These are phyloP conservation scores for Pygoscelis antarcticus DNA, from an alignment of 2,113 vertebrate genomes.

Conservation along the genomic window DNA sequence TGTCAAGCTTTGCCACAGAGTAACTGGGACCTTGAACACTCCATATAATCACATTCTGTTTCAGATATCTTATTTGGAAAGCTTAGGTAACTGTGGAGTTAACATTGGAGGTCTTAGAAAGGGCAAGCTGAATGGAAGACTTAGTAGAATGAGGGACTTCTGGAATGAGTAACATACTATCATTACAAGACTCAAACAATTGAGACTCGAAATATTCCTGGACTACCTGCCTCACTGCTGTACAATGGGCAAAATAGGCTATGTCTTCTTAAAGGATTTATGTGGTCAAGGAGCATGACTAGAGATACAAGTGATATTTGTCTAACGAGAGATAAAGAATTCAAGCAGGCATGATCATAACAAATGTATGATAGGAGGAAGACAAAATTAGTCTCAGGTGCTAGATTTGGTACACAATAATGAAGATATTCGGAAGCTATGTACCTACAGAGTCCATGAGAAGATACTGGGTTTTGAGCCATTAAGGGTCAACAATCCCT, in stretches of 20 bases:
- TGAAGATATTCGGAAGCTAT: neutral
- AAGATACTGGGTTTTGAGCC: neutral
- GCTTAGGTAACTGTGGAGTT: neutral
- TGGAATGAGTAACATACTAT: neutral
- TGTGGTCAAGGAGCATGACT: neutral
- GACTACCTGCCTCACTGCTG: neutral
- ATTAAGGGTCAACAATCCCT: neutral
- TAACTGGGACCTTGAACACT: neutral
- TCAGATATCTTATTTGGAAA: neutral
- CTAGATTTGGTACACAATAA: neutral
- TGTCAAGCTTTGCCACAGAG: neutral
- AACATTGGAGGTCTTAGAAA: neutral
- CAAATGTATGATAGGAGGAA: neutral
- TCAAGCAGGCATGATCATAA: neutral
- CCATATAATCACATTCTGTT: neutral
- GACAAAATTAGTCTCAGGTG: neutral
- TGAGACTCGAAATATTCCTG: neutral
- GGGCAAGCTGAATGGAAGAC: neutral
- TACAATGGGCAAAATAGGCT: neutral
- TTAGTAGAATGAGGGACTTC: neutral
- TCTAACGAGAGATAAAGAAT: neutral
- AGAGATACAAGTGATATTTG: neutral
- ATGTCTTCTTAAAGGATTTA: neutral
- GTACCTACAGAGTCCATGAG: neutral
- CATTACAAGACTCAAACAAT: neutral